Base-by-base conservation (phyloP, 2,888 invertebrate genomes). In the Bellardia pandia region DNA sequence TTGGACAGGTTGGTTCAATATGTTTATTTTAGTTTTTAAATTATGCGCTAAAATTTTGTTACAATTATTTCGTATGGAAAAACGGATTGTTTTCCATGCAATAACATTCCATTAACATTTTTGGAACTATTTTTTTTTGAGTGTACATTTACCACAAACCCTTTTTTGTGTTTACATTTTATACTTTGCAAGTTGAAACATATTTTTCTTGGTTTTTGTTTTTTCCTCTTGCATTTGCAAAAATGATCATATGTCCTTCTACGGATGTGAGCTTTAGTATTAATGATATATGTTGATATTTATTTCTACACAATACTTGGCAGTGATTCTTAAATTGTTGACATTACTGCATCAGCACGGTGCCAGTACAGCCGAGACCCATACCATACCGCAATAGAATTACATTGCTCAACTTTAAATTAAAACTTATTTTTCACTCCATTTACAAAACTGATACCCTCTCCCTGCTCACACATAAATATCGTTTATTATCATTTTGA, bases 231-330 rank as follows among this genome's bases (percentile, higher is more conserved):
- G 8, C 14, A 23, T 64, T 64, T 64, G 72, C 14, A 90, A 90
- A 91, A 90, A 89, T 89, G 92, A 92, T 92, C 92, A 91, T 89
- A 90, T 92, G 91, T 92, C 92, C 92, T 92, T 92, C 92, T 92
- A 91, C 91, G 92, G 92, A 92, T 92, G 91, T 91, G 89, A 90
- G 89, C 83, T 90, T 90, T 89, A 88, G 89, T 89, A 90, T 91
- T 90, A 90, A 90, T 91, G 91, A 88, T 86, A 69, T 87, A 77
- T 82, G 86, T 82, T 87, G 80, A 85, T 85, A 81, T 77, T 74
- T 77, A 53, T 74, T 85, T 78, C 51, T 69, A 71, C 16, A 51
- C 60, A 85, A 74, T 72, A 76, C 23, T 45, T 56, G 33, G 3
- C 88, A 88, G 88, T n/a, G 64, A 45, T 81, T 76, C 48, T 16